A percentile compares a stretch with the other conserved stretches of the same genome.
phyloP scores from a whole-genome alignment of 2,113 vertebrate genomes.

The Chamaetylas fuelleborni region DNA sequence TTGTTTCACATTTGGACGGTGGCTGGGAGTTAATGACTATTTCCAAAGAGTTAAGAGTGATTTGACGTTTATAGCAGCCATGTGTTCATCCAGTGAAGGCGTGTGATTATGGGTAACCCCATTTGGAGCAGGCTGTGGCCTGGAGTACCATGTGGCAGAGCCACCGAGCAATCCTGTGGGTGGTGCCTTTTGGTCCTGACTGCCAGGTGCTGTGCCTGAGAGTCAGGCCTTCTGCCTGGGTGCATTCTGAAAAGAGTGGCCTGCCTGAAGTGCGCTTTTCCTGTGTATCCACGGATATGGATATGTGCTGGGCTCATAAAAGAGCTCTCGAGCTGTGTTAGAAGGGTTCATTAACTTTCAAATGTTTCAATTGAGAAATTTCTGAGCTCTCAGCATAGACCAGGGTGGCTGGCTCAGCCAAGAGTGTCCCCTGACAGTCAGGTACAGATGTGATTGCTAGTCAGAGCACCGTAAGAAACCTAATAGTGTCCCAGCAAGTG shows the following conservation, averaged over 20 bases:
- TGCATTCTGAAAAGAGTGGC: not conserved
- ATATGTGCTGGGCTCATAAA: not conserved
- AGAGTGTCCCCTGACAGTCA: conserved; percentile 31
- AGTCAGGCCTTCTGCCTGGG: not conserved
- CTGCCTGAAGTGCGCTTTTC: not conserved
- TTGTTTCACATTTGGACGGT: not conserved
- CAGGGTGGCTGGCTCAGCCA: conserved; percentile 2
- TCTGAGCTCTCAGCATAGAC: not conserved
- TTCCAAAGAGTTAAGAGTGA: not conserved
- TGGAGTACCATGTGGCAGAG: accelerated
- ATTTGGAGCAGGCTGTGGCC: not conserved
- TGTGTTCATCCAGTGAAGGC: not conserved
- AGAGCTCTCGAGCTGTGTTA: not conserved
- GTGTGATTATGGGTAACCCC: not conserved
- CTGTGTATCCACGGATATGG: not conserved
- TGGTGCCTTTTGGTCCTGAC: not conserved
- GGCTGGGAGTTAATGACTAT: not conserved
- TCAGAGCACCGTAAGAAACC: not conserved
- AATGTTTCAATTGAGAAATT: conserved; percentile 57
- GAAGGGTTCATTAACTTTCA: conserved; percentile 57
- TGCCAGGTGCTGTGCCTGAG: not conserved
- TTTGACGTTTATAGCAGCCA: not conserved
- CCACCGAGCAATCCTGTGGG: accelerated
- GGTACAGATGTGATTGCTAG: conserved; percentile 50
- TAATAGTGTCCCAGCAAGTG: conserved; percentile 17